Percentiles rank a stretch among this genome's conserved stretches.
Evolutionary conservation across 1,140 invertebrate species (phyloP).

Genomic region (Apocrypta bakeri): DNA sequence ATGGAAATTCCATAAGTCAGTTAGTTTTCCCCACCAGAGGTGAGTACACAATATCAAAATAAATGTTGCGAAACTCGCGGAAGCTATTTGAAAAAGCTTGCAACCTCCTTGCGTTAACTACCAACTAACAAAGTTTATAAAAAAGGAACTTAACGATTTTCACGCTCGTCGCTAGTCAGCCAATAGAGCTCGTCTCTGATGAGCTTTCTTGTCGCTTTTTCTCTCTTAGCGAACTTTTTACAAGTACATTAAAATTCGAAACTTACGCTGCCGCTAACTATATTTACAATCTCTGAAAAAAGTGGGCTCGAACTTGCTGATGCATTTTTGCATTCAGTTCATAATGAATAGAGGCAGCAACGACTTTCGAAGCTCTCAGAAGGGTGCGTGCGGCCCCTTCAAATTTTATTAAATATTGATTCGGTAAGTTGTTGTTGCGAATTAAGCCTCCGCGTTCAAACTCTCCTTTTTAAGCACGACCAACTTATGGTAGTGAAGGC

Average conservation of each 20-base stretch:
- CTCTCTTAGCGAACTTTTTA: constrained; percentile 51
- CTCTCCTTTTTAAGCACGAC: neutral
- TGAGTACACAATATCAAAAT: constrained; percentile 51
- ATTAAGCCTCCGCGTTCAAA: neutral
- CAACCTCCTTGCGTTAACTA: constrained; percentile 21
- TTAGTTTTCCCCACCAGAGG: constrained; percentile 46
- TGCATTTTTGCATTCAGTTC: neutral
- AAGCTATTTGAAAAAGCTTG: neutral
- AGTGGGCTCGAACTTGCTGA: constrained; percentile 1
- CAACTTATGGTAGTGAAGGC: too few species aligned
- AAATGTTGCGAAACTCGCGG: neutral
- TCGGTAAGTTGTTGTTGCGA: neutral
- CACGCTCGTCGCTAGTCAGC: neutral
- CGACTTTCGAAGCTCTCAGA: neutral
- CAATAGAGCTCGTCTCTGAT: constrained; percentile 50
- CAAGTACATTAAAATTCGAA: constrained; percentile 61
- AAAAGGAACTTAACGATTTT: neutral
- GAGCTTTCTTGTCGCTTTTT: constrained; percentile 59
- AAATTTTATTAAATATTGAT: constrained; percentile 30
- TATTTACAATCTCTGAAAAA: constrained; percentile 59
- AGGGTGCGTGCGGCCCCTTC: neutral
- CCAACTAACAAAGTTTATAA: too few species aligned
- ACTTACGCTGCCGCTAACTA: constrained; percentile 52
- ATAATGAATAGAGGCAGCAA: neutral
- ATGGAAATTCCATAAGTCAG: constrained; percentile 53